phyloP scores from a whole-genome alignment of 1,140 invertebrate genomes.

The Zaprionus nigranus region DNA sequence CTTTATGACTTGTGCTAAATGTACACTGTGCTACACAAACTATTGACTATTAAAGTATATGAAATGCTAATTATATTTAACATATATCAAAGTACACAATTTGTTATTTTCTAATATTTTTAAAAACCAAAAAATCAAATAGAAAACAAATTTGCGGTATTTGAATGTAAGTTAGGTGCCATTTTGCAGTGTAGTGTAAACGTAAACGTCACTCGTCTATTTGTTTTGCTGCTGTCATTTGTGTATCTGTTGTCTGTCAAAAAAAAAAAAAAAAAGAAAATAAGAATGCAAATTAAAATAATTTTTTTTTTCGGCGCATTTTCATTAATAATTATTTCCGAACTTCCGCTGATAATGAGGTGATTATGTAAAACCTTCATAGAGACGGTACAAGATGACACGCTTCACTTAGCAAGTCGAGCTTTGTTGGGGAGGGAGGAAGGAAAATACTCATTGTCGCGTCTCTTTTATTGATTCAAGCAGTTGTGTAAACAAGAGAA shows the following conservation, averaged over 20 bases:
- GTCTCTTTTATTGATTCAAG: constrained; percentile 25
- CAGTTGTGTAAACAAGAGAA: background rate
- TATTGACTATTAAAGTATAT: background rate
- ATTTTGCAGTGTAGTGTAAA: constrained; percentile 41
- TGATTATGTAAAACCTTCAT: constrained; percentile 28
- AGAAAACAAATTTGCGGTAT: background rate
- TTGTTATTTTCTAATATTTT: background rate
- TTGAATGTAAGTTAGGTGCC: background rate
- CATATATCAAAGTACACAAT: background rate
- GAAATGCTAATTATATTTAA: background rate
- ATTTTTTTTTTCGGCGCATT: constrained; percentile 13
- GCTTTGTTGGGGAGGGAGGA: background rate
- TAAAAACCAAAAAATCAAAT: background rate
- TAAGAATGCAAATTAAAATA: constrained; percentile 13
- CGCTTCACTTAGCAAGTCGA: constrained; percentile 19
- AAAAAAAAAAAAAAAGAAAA: constrained; percentile 8
- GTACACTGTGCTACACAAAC: constrained; percentile 17
- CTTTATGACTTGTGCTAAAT: constrained; percentile 24
- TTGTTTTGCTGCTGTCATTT: constrained; percentile 57
- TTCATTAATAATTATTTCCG: constrained; percentile 31
- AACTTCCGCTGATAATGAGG: constrained; percentile 33
- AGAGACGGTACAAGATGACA: constrained; percentile 15
- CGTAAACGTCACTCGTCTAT: constrained; percentile 68
- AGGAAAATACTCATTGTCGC: background rate
- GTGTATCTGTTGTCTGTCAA: constrained; percentile 49